phyloP scores from a whole-genome alignment of 2,797 vertebrate species.

The Paramormyrops hopkinsi region DNA sequence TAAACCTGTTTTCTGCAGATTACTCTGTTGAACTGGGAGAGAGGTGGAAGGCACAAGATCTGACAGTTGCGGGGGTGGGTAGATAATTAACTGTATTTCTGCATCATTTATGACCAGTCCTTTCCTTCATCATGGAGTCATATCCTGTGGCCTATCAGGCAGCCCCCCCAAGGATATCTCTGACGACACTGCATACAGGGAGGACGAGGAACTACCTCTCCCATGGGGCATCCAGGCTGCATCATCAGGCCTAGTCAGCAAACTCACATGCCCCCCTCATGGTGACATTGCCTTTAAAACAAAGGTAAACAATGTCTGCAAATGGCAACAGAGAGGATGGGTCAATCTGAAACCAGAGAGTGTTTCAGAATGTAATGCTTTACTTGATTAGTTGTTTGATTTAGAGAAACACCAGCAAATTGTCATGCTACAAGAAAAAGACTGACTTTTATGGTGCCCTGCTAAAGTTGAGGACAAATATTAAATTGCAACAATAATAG shows the following conservation, averaged over 20 bases:
- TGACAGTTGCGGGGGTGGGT: constrained; percentile 49
- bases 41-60: constrained; percentile 45
- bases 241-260: background rate
- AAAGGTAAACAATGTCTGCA: background rate
- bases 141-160: constrained; percentile 47
- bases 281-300: background rate
- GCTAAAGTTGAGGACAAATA: background rate
- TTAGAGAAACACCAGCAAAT: background rate
- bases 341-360: background rate
- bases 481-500: background rate
- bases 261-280: background rate
- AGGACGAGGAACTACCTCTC: background rate
- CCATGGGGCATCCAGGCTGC: background rate
- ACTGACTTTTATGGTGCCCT: background rate
- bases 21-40: constrained; percentile 25
- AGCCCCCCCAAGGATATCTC: constrained; percentile 9
- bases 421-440: background rate
- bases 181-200: background rate
- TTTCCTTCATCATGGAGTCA: constrained; percentile 56
- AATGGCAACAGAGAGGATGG: background rate
- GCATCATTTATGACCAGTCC: constrained; percentile 66
- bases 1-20: constrained; percentile 41
- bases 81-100: constrained; percentile 63
- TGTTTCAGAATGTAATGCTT: background rate
- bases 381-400: background rate